Evolutionary conservation across 2,113 vertebrate species (phyloP).

Genomic region (Rynchops niger): DNA sequence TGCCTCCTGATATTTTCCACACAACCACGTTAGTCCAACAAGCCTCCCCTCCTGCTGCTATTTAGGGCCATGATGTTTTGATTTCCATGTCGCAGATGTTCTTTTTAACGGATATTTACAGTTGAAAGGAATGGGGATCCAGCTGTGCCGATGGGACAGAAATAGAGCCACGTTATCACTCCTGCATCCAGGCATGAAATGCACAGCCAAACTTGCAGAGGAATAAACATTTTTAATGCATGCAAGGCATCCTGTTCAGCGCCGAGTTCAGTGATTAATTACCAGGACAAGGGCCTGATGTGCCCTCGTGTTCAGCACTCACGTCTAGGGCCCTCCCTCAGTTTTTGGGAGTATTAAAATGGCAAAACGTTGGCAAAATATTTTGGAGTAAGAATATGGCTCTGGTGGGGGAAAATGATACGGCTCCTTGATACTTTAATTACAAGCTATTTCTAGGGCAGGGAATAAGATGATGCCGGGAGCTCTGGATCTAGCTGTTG

Average conservation of each 20-base stretch:
- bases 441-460: neutral
- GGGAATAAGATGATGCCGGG: neutral
- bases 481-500: neutral
- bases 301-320: neutral
- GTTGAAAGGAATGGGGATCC: neutral
- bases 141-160: constrained; percentile 39
- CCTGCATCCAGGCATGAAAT: constrained; percentile 40
- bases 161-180: neutral
- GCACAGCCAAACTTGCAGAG: neutral
- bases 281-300: neutral
- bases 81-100: neutral
- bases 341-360: neutral
- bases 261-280: neutral
- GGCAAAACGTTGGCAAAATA: neutral
- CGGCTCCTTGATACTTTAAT: neutral
- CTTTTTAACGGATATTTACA: constrained; percentile 7
- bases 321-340: no score
- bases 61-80: neutral
- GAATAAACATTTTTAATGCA: neutral
- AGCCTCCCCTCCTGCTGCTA: neutral
- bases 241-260: neutral
- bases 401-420: neutral
- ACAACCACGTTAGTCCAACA: neutral
- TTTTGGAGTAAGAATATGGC: neutral
- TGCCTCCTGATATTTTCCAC: neutral